Percentiles rank a stretch among this genome's conserved stretches.
Evolutionary conservation across 2,888 invertebrate genomes (phyloP).

Genomic region (Rhaphigaster nebulosa): DNA sequence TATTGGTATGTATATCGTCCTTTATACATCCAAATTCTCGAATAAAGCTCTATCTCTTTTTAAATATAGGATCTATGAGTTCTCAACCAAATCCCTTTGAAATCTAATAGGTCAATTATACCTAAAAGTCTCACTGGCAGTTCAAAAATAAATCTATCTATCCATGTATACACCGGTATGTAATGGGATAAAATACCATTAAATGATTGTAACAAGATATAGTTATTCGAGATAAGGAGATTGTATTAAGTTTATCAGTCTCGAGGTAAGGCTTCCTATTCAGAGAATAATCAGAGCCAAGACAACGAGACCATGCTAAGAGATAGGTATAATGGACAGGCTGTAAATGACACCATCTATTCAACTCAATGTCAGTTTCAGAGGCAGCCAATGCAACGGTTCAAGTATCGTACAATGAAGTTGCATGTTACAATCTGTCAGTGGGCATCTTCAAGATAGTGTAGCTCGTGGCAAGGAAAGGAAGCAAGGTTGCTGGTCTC

Average conservation of each 20-base stretch:
- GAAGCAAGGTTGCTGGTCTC: too few species aligned
- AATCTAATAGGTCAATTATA: neutral
- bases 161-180: neutral
- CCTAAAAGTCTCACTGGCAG: too few species aligned
- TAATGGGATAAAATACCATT: neutral
- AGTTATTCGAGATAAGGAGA: neutral
- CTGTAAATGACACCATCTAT: neutral
- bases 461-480: neutral
- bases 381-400: neutral
- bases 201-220: neutral
- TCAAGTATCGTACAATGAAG: neutral
- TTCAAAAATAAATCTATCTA: too few species aligned
- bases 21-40: too few species aligned
- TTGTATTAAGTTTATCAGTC: neutral
- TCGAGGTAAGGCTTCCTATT: neutral
- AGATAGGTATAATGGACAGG: neutral
- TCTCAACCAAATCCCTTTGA: too few species aligned
- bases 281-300: neutral
- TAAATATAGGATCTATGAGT: too few species aligned
- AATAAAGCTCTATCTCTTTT: too few species aligned
- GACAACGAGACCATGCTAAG: neutral
- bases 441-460: neutral
- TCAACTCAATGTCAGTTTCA: neutral
- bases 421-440: neutral
- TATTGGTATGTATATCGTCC: too few species aligned